Evolutionary conservation across 2,113 vertebrate species (phyloP), one percentile per base, ranked within the genome.

Genomic region (Bucco capensis): DNA sequence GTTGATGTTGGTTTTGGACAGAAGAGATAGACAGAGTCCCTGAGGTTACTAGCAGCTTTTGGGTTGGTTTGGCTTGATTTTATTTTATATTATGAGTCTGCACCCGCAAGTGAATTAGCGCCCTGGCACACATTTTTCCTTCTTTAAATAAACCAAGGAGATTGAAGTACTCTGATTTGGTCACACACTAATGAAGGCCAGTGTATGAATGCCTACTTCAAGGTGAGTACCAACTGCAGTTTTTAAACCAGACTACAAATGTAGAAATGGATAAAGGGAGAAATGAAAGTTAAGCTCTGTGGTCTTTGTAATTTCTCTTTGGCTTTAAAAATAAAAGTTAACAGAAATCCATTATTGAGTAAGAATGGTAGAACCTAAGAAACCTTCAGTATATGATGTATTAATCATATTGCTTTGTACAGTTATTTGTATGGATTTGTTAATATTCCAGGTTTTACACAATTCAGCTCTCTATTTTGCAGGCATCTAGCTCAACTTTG

Each of bases 121-220:
- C 30, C 50, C 46, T 75, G 46, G 27, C 31, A 61, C 19, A 2
- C 19, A 21, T 10, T 87, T 51, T 86, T 21, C 13, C 15, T 8
- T 72, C 25, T 82, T 67, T 35, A 54, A 76, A n/a, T 78, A 44
- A 65, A 21, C 13, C 14, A 47, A 50, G 17, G 58, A 38, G 47
- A 18, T 12, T 15, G 31, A 62, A 53, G 61, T 64, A 8, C 65
- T 75, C 49, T 64, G 57, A 16, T 49, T 18, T 8, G 70, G 58
- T 27, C 49, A 44, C 22, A 22, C 0, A 0, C 5, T 15, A 18
- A 14, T 30, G 10, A 42, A 81, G 31, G 74, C 10, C 23, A 46
- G 3, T 83, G 73, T 46, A 15, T 8, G 4, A 31, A 33, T 73
- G 47, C 28, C 33, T 19, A 8, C 3, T 56, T 80, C 25, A 50